These are phyloP conservation scores for Bombus consobrinus DNA, from an alignment of 1,140 invertebrate genomes.

Conservation along the genomic window DNA sequence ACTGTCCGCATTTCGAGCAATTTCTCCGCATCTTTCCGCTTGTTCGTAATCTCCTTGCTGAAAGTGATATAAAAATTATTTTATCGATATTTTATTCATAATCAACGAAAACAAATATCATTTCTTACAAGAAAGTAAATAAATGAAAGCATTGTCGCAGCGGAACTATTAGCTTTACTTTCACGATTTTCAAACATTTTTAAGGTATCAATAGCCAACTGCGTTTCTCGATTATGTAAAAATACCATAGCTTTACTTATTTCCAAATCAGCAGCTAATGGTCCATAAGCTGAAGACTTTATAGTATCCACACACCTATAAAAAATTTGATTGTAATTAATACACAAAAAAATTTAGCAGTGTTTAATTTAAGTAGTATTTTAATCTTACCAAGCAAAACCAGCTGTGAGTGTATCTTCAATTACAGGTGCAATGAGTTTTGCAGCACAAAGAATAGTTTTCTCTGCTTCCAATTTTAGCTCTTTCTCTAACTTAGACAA, in stretches of 20 bases:
- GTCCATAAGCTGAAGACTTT: conserved; percentile 89
- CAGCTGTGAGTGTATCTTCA: conserved; percentile 89
- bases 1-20: conserved; percentile 89
- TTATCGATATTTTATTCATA: not conserved
- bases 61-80: conserved; percentile 59
- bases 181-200: conserved; percentile 95
- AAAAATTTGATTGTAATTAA: not conserved
- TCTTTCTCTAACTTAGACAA: conserved; percentile 90
- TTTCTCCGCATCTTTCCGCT: conserved; percentile 91
- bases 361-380: conserved; percentile 13
- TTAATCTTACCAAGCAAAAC: conserved; percentile 81
- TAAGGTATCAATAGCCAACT: conserved; percentile 92
- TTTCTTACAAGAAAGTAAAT: conserved; percentile 91
- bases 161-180: conserved; percentile 91
- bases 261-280: conserved; percentile 94
- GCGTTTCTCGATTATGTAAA: conserved; percentile 92
- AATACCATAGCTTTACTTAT: conserved; percentile 97
- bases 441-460: conserved; percentile 94
- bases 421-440: conserved; percentile 96
- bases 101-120: not conserved
- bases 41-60: conserved; percentile 93
- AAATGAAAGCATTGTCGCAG: conserved; percentile 95
- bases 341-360: not conserved
- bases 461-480: conserved; percentile 90
- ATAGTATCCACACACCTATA: conserved; percentile 90